These are phyloP conservation scores for Periophthalmus magnuspinnatus DNA, from an alignment of 2,797 vertebrate species.

Conservation along the genomic window DNA sequence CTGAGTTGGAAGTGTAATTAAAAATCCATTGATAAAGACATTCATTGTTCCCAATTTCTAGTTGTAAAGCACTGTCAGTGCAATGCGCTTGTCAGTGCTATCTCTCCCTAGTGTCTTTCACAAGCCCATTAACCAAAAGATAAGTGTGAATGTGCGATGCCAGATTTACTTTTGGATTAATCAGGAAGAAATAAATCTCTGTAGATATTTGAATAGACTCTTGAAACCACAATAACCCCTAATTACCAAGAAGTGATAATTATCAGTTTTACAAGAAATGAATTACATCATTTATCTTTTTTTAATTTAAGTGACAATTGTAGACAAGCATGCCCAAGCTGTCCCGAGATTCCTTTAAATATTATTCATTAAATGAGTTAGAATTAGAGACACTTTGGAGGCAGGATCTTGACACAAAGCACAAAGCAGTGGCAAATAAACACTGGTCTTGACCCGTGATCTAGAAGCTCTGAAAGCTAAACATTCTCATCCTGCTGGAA, in stretches of 20 bases:
- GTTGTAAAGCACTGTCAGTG: background rate
- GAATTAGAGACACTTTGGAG: slow-evolving; percentile 42
- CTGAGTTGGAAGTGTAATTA: background rate
- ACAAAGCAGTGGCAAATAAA: slow-evolving; percentile 54
- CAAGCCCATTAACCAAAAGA: slow-evolving; percentile 32
- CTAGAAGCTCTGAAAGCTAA: slow-evolving; percentile 52
- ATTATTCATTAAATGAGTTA: slow-evolving; percentile 31
- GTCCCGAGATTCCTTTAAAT: slow-evolving; percentile 26
- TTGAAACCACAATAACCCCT: slow-evolving; percentile 11
- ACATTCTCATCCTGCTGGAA: slow-evolving; percentile 19
- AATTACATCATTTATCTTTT: background rate
- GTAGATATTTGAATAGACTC: slow-evolving; percentile 19
- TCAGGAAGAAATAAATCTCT: slow-evolving; percentile 19
- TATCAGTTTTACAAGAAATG: slow-evolving; percentile 20
- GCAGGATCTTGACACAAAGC: slow-evolving; percentile 34
- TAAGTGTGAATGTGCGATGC: background rate
- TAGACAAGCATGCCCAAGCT: slow-evolving; percentile 8
- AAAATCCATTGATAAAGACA: background rate
- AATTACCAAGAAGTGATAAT: slow-evolving; percentile 7
- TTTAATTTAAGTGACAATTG: slow-evolving; percentile 1
- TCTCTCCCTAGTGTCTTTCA: slow-evolving; percentile 17
- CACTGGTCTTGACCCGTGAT: slow-evolving; percentile 33
- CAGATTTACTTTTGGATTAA: slow-evolving; percentile 15
- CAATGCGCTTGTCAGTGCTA: background rate
- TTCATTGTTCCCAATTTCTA: slow-evolving; percentile 8